Evolutionary conservation across 1,140 invertebrate species (phyloP).

Genomic region (Rhyacophila brunnea): DNA sequence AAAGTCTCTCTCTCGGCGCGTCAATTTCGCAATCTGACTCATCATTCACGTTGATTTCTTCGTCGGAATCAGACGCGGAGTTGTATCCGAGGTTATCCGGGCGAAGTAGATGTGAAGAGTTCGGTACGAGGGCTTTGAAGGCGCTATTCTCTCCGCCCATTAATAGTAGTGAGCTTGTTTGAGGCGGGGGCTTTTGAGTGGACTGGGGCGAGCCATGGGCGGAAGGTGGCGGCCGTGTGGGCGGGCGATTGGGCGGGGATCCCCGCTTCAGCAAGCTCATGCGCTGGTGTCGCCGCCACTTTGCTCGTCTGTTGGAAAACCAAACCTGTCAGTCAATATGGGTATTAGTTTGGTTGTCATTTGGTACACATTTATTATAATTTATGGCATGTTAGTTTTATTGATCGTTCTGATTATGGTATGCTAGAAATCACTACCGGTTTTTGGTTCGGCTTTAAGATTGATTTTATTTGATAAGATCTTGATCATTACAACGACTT

Average conservation of each 20-base stretch:
- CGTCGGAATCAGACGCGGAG: slow-evolving; percentile 62
- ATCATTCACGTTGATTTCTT: slow-evolving; percentile 72
- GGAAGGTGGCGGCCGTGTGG: slow-evolving; percentile 53
- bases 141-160: slow-evolving; percentile 88
- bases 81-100: slow-evolving; percentile 40
- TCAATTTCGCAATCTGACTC: slow-evolving; percentile 53
- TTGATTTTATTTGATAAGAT: too few species aligned
- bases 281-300: slow-evolving; percentile 93
- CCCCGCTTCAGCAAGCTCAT: slow-evolving; percentile 87
- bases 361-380: slow-evolving; percentile 14
- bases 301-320: slow-evolving; percentile 98
- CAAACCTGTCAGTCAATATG: slow-evolving; percentile 76
- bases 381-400: not conserved
- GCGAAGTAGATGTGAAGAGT: slow-evolving; percentile 45
- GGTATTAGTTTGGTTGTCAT: slow-evolving; percentile 36
- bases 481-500: too few species aligned
- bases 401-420: too few species aligned
- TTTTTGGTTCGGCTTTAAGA: too few species aligned
- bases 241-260: slow-evolving; percentile 38
- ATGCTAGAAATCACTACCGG: too few species aligned
- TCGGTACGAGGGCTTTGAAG: slow-evolving; percentile 70
- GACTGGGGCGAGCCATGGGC: slow-evolving; percentile 50
- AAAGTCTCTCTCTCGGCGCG: not conserved
- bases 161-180: slow-evolving; percentile 44
- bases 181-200: slow-evolving; percentile 54